Percentiles rank a stretch among this genome's conserved stretches.
phyloP scores from a whole-genome alignment of 1,140 invertebrate genomes.

The Diorhabda sublineata region DNA sequence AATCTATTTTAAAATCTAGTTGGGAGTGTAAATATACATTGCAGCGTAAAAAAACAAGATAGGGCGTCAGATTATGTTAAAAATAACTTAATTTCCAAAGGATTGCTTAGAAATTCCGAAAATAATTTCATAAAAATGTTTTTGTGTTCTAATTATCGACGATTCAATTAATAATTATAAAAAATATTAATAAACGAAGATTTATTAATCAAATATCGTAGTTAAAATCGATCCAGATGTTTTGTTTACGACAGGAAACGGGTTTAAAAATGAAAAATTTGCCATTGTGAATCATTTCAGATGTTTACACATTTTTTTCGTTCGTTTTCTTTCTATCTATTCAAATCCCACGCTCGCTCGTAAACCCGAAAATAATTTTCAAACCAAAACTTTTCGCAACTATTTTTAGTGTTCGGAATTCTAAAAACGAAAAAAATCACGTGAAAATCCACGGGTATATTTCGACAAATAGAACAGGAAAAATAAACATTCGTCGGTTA shows the following conservation, averaged over 20 bases:
- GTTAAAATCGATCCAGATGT: too few relatives aligned
- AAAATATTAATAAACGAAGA: too few relatives aligned
- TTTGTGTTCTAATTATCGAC: too few relatives aligned
- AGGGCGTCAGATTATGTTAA: background rate
- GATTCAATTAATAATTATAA: too few relatives aligned
- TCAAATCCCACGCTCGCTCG: background rate
- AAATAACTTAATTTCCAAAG: background rate
- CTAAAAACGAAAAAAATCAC: background rate
- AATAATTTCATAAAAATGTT: too few relatives aligned
- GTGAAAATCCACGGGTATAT: background rate
- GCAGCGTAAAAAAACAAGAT: background rate
- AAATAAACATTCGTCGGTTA: too few relatives aligned
- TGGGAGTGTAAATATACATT: background rate
- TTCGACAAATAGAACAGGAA: background rate
- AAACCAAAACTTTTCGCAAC: background rate
- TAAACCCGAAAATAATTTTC: background rate
- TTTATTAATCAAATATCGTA: too few relatives aligned
- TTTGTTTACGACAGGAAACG: background rate
- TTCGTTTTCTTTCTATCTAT: background rate
- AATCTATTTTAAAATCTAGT: background rate
- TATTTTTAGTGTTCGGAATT: background rate
- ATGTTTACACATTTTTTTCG: slow-evolving; percentile 1
- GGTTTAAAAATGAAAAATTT: background rate
- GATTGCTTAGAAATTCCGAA: background rate
- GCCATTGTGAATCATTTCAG: background rate